phyloP scores from a whole-genome alignment of 64 coral and sea anemone species.

The Trachythela sp. region DNA sequence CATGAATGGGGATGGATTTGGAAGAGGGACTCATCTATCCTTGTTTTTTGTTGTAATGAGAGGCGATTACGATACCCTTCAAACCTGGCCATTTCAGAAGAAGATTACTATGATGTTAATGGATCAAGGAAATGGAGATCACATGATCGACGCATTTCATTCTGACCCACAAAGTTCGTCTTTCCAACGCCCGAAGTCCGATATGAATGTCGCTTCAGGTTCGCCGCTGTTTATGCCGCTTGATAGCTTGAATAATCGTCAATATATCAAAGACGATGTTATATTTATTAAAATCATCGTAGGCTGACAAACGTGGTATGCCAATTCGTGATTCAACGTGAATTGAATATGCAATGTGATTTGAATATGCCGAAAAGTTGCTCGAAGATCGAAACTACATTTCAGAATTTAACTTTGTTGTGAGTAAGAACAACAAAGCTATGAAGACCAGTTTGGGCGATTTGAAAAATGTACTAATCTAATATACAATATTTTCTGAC shows the following conservation, averaged over 20 bases:
- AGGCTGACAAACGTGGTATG: not conserved
- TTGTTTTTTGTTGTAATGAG: conserved; percentile 52
- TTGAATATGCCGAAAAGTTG: no score
- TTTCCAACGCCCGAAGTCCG: conserved; percentile 26
- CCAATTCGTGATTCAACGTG: no score
- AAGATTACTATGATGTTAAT: conserved; percentile 48
- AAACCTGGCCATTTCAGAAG: conserved; percentile 50
- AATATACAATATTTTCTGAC: no score
- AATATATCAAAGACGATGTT: conserved; percentile 45
- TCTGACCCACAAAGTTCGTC: conserved; percentile 14
- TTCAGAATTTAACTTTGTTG: no score
- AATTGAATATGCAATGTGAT: no score
- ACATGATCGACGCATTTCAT: conserved; percentile 41
- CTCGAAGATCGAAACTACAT: no score
- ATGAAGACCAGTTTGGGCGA: no score
- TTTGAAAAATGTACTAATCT: no score
- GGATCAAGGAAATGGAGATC: conserved; percentile 44
- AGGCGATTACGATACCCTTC: conserved; percentile 47
- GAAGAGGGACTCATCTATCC: conserved; percentile 43
- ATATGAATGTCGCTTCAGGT: conserved; percentile 25
- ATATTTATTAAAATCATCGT: conserved; percentile 31
- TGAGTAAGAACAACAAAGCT: no score
- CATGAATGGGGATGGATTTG: conserved; percentile 29
- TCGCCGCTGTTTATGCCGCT: conserved; percentile 42
- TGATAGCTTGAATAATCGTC: conserved; percentile 23